These are phyloP conservation scores for Trissolcus japonicus DNA, from an alignment of 2,888 invertebrate species.

Conservation along the genomic window DNA sequence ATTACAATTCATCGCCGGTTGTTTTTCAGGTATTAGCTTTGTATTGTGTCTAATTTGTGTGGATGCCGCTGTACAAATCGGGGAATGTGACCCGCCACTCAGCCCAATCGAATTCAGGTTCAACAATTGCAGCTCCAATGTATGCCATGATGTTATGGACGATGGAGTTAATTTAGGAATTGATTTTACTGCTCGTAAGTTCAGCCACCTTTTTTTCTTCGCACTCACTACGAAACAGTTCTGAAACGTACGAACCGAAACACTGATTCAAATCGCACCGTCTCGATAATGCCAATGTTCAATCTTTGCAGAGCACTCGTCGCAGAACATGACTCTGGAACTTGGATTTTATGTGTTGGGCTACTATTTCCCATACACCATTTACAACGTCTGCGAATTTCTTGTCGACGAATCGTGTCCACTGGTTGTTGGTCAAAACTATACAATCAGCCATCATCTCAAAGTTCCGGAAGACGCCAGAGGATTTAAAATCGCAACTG, in stretches of 20 bases:
- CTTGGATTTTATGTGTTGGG: not conserved
- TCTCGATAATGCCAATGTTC: too few species aligned
- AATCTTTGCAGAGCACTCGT: conserved; percentile 8
- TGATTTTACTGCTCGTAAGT: not conserved
- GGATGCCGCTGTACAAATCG: not conserved
- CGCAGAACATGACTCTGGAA: not conserved
- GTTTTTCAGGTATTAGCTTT: too few species aligned
- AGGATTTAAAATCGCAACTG: not conserved
- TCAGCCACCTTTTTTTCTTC: too few species aligned
- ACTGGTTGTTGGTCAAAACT: conserved; percentile 1
- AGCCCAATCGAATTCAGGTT: conserved; percentile 1
- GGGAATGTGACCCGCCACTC: not conserved
- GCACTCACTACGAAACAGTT: too few species aligned
- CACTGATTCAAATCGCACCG: too few species aligned
- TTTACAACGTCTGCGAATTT: not conserved
- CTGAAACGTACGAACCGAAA: too few species aligned
- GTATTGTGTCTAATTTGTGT: not conserved
- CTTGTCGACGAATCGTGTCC: not conserved
- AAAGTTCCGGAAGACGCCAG: not conserved
- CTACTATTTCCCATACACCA: not conserved
- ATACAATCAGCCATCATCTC: conserved; percentile 5
- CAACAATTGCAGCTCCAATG: not conserved
- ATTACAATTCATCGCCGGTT: too few species aligned
- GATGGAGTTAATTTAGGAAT: not conserved
- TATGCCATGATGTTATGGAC: not conserved